Percentiles rank a stretch among this genome's conserved stretches.
phyloP scores from a whole-genome alignment of 2,888 invertebrate genomes.

The Tanytarsus gracilentus region DNA sequence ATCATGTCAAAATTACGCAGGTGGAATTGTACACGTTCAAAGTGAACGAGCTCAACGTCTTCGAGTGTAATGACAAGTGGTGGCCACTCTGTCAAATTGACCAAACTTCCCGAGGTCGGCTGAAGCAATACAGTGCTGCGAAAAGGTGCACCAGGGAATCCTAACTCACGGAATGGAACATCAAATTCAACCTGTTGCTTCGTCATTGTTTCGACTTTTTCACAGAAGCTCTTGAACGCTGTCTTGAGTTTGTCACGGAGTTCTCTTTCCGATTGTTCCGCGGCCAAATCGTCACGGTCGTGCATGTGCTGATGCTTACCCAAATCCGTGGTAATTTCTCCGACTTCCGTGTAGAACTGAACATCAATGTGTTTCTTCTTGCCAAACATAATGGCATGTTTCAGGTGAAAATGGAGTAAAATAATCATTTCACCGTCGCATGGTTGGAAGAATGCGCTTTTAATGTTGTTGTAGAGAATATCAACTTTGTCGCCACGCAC shows the following conservation, averaged over 20 bases:
- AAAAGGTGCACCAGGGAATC: slow-evolving; percentile 96
- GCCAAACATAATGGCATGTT: slow-evolving; percentile 99
- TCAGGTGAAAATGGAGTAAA: slow-evolving; percentile 94
- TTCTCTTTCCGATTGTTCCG: slow-evolving; percentile 97
- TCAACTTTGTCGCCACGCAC: slow-evolving; percentile 99
- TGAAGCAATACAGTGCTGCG: slow-evolving; percentile 92
- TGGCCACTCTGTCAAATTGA: slow-evolving; percentile 97
- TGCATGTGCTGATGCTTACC: slow-evolving; percentile 99
- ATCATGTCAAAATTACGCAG: slow-evolving; percentile 99
- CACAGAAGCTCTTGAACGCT: slow-evolving; percentile 97
- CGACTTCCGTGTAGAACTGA: slow-evolving; percentile 99
- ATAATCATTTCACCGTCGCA: slow-evolving; percentile 99
- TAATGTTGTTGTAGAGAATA: slow-evolving; percentile 97
- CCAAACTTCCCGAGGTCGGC: slow-evolving; percentile 95
- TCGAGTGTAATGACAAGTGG: slow-evolving; percentile 97
- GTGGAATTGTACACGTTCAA: slow-evolving; percentile 97
- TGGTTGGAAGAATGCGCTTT: slow-evolving; percentile 98
- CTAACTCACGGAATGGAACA: slow-evolving; percentile 94
- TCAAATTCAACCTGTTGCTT: slow-evolving; percentile 98
- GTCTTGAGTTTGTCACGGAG: slow-evolving; percentile 92
- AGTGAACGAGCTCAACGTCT: slow-evolving; percentile 96
- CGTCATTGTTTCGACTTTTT: slow-evolving; percentile 90
- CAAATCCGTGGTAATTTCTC: slow-evolving; percentile 98
- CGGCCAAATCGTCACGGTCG: slow-evolving; percentile 95
- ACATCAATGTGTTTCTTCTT: slow-evolving; percentile 99